Percentiles rank a stretch among this genome's conserved stretches.
Evolutionary conservation across 2,888 invertebrate species (phyloP).

Genomic region (Xestia sexstrigata): DNA sequence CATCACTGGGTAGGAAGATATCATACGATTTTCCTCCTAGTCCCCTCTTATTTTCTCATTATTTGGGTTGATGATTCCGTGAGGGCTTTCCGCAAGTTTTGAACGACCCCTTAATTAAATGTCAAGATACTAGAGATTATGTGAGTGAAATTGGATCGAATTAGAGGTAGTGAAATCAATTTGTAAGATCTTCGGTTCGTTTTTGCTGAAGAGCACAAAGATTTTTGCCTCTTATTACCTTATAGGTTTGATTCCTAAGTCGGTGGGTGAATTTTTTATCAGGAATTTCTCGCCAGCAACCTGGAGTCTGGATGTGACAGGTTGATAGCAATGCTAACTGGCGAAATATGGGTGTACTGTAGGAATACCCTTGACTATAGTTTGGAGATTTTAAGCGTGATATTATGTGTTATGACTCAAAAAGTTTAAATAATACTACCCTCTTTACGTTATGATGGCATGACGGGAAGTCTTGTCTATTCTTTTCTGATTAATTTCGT

Average conservation of each 20-base stretch:
- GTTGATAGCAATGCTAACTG: neutral
- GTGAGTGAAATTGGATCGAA: constrained; percentile 31
- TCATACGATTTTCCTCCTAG: constrained; percentile 43
- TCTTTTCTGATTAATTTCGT: neutral
- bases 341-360: neutral
- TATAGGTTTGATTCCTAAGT: neutral
- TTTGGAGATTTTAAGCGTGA: neutral
- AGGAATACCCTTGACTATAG: neutral
- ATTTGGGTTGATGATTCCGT: constrained; percentile 52
- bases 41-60: constrained; percentile 49
- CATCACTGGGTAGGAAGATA: constrained; percentile 33
- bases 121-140: constrained; percentile 38
- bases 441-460: neutral
- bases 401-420: neutral
- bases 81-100: constrained; percentile 28
- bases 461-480: neutral
- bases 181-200: neutral
- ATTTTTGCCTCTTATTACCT: neutral
- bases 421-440: neutral
- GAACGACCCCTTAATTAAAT: constrained; percentile 39
- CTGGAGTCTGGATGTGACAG: neutral
- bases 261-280: neutral
- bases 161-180: constrained; percentile 27
- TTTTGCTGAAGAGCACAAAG: neutral
- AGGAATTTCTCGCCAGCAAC: neutral